Conservation (phyloP, 2,113 vertebrate genomes). For the Sapajus apella region DNA sequence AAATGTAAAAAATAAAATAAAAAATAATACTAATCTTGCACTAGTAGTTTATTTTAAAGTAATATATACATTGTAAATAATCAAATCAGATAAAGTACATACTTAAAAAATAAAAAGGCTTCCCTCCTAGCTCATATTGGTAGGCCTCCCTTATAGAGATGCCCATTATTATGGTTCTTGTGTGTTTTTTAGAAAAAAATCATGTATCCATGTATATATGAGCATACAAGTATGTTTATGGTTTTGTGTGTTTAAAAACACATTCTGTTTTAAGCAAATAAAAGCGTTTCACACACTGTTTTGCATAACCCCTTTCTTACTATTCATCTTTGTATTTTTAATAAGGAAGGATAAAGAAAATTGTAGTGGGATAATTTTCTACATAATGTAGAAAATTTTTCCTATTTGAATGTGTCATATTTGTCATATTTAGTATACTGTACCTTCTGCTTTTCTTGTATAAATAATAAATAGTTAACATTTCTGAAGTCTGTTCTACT, state of each 20-base stretch:
- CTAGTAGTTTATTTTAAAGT: constrained; percentile 40
- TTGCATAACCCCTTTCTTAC: too few relatives aligned
- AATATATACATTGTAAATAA: neutral
- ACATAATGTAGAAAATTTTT: neutral
- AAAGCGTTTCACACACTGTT: neutral
- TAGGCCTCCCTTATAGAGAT: neutral
- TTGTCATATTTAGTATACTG: neutral
- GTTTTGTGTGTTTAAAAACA: neutral
- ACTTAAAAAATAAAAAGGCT: neutral
- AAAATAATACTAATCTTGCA: neutral
- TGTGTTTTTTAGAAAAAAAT: neutral
- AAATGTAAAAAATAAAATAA: too few relatives aligned
- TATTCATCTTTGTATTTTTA: neutral
- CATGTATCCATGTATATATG: neutral
- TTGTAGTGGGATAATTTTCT: neutral
- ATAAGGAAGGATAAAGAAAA: constrained; percentile 17
- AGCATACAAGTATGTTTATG: neutral
- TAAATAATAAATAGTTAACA: neutral
- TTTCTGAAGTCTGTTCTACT: neutral
- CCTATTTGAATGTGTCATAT: neutral
- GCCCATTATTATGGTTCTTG: neutral
- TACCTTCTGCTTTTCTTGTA: neutral
- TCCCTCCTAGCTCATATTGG: neutral
- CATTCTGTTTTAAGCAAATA: neutral
- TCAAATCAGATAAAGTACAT: neutral